These are phyloP conservation scores for Cartodere bifasciata DNA, from an alignment of 2,888 invertebrate species.

Conservation along the genomic window DNA sequence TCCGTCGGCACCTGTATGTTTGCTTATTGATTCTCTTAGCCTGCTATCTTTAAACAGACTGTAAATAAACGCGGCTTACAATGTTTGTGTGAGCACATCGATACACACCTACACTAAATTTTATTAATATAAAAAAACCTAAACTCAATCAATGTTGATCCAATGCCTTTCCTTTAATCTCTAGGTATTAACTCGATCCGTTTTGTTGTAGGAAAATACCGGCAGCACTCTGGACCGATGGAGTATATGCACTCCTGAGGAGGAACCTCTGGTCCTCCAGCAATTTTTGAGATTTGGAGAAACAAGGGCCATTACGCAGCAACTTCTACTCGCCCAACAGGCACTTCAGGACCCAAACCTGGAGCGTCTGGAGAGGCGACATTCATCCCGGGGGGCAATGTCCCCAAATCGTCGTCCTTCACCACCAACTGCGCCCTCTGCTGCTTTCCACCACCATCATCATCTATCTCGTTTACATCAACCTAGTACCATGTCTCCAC, in stretches of 20 bases:
- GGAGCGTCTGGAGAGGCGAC: conserved; percentile 42
- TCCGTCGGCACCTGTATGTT: too few species aligned
- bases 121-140: too few species aligned
- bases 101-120: too few species aligned
- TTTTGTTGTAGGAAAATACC: conserved; percentile 66
- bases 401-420: conserved; percentile 56
- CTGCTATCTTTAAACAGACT: too few species aligned
- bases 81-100: too few species aligned
- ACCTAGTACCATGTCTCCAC: conserved; percentile 37
- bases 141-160: too few species aligned
- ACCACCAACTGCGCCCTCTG: conserved; percentile 40
- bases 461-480: conserved; percentile 21
- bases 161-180: too few species aligned
- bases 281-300: conserved; percentile 85
- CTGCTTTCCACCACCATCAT: conserved; percentile 38
- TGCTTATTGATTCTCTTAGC: too few species aligned
- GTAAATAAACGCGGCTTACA: too few species aligned
- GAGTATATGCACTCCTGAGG: conserved; percentile 76
- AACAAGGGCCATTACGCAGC: conserved; percentile 70
- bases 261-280: conserved; percentile 82
- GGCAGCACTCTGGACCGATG: conserved; percentile 77
- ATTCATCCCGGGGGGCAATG: conserved; percentile 42
- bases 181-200: too few species aligned
- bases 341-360: conserved; percentile 43
- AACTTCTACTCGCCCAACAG: conserved; percentile 49